phyloP scores from a whole-genome alignment of 1,140 invertebrate genomes.

The Amphibalanus amphitrite region DNA sequence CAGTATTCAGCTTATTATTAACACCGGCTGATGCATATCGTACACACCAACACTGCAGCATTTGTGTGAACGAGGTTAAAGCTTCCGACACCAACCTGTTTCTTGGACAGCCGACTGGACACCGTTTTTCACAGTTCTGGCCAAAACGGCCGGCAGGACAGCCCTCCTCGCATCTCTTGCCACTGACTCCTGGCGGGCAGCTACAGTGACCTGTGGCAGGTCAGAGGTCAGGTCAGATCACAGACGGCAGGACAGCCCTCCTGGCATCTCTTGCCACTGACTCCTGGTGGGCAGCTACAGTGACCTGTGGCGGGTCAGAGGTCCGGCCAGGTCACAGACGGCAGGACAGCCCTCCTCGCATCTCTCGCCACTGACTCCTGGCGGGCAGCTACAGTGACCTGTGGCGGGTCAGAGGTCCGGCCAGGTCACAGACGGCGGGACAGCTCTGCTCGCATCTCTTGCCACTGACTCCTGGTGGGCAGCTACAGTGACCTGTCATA shows the following conservation, averaged over 20 bases:
- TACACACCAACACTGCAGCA: no score
- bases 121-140: constrained; percentile 19
- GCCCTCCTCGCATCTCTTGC: constrained; percentile 29
- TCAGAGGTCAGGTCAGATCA: constrained; percentile 18
- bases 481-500: no score
- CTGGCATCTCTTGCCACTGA: constrained; percentile 30
- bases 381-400: no score
- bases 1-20: no score
- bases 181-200: constrained; percentile 33
- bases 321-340: no score
- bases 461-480: constrained; percentile 28
- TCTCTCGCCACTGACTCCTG: constrained; percentile 29
- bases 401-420: no score
- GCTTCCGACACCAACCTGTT: constrained; percentile 1
- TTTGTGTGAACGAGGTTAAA: no score
- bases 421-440: no score
- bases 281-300: constrained; percentile 36
- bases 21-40: no score
- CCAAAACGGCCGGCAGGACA: constrained; percentile 23
- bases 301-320: background rate
- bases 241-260: constrained; percentile 27
- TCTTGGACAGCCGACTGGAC: constrained; percentile 18
- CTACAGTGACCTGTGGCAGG: constrained; percentile 36
- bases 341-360: constrained; percentile 26
- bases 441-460: constrained; percentile 27